Evolutionary conservation across 64 coral and sea anemone genomes (phyloP).

Genomic region (Porites australiensis): DNA sequence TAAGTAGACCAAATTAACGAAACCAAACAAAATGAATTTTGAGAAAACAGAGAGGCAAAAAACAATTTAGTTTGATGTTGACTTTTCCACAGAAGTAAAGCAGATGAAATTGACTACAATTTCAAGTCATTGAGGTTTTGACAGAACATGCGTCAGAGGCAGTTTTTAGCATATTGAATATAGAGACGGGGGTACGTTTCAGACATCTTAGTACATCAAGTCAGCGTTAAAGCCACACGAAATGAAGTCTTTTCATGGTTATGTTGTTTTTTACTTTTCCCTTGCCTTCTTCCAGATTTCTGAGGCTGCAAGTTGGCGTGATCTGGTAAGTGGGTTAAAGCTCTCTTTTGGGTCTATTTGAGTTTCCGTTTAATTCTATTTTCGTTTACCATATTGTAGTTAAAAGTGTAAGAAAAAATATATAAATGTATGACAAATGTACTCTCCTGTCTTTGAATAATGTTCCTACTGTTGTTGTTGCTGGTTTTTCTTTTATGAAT

Average conservation of each 20-base stretch:
- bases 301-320: background rate
- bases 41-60: background rate
- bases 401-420: background rate
- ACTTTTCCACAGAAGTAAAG: conserved; percentile 13
- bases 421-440: too few relatives aligned
- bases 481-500: too few relatives aligned
- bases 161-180: background rate
- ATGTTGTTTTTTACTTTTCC: background rate
- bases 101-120: background rate
- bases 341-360: background rate
- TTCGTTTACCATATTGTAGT: background rate
- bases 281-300: background rate
- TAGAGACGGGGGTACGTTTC: background rate
- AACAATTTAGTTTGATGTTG: background rate
- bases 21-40: too few relatives aligned
- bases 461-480: too few relatives aligned
- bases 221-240: background rate
- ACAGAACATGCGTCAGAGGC: background rate
- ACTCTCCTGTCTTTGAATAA: too few relatives aligned
- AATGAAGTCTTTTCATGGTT: background rate
- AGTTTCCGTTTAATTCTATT: background rate
- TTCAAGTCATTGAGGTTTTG: background rate
- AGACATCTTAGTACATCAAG: background rate
- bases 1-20: too few relatives aligned
- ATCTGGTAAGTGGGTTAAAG: background rate